phyloP scores from a whole-genome alignment of 2,888 invertebrate species.

The Exephanes ischioxanthus region DNA sequence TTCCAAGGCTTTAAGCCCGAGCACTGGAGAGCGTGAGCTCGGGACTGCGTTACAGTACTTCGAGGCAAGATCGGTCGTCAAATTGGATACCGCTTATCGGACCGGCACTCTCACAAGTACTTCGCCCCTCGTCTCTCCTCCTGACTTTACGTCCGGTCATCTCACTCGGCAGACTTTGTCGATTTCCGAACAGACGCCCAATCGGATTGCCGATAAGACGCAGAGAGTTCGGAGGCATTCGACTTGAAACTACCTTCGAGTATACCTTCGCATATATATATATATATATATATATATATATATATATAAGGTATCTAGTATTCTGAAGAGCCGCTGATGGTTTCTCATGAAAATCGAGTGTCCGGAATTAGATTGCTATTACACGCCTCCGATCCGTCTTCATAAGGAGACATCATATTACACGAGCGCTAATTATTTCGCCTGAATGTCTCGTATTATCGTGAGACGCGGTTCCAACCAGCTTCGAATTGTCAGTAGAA shows the following conservation, averaged over 20 bases:
- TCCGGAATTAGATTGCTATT: constrained; percentile 20
- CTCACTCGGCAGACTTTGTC: constrained; percentile 33
- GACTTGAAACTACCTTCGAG: constrained; percentile 1
- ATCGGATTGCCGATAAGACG: constrained; percentile 36
- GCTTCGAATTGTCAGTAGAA: no score
- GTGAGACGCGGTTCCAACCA: no score
- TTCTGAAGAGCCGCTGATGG: not conserved
- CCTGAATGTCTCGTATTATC: not conserved
- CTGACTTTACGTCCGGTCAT: constrained; percentile 40
- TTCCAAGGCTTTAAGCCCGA: not conserved
- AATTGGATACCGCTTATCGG: constrained; percentile 36
- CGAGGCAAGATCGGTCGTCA: constrained; percentile 36
- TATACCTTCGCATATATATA: no score
- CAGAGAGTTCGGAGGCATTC: not conserved
- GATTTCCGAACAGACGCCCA: constrained; percentile 29
- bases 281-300: not conserved
- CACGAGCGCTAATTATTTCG: not conserved
- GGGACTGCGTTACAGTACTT: constrained; percentile 23
- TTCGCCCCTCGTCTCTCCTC: not conserved
- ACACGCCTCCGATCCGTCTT: constrained; percentile 1
- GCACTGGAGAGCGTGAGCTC: constrained; percentile 2
- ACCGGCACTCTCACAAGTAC: constrained; percentile 22
- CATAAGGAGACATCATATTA: not conserved
- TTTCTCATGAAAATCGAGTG: constrained; percentile 13
- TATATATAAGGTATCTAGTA: not conserved